Base-by-base conservation (phyloP, 1,140 invertebrate species). In the Branchinecta lindahli region DNA sequence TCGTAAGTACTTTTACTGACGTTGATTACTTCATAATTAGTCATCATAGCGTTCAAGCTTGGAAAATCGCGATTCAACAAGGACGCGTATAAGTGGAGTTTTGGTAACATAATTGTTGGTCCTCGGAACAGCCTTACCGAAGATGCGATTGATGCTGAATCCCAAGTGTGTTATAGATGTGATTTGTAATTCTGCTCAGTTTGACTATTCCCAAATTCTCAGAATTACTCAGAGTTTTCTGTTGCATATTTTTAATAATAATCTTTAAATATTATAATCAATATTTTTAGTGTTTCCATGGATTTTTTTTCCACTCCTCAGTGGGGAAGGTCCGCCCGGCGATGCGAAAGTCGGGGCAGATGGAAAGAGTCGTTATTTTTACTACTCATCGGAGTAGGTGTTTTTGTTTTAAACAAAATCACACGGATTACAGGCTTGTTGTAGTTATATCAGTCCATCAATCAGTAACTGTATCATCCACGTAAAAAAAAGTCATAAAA, bases 311-410 rank as follows among this genome's bases (percentile, higher is more conserved):
- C 47, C 9, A n/a, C 47, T 9, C n/a, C 47, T 9, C 47, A 52
- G 9, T 52, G 9, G 9, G n/a, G 47, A 52, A 52, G n/a, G n/a
- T 52, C 9, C 9, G n/a, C 9, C 9, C 9, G n/a, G 47, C 9
- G 47, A n/a, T 52, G 9, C n/a, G 47, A 52, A 52, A 52, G 47
- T 52, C 47, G n/a, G n/a, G n/a, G n/a, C n/a, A n/a, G n/a, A n/a
- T n/a, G n/a, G n/a, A n/a, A n/a, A n/a, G n/a, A n/a, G n/a, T n/a
- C n/a, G n/a, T n/a, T n/a, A n/a, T n/a, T n/a, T n/a, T n/a, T n/a
- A n/a, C n/a, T n/a, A n/a, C n/a, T n/a, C n/a, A n/a, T n/a, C n/a
- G n/a, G n/a, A n/a, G n/a, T n/a, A n/a, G n/a, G n/a, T n/a, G n/a
- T n/a, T n/a, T n/a, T n/a, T n/a, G n/a, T n/a, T n/a, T n/a, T 52